Conservation (phyloP, 2,888 invertebrate species). For the Heliconius ethilla region DNA sequence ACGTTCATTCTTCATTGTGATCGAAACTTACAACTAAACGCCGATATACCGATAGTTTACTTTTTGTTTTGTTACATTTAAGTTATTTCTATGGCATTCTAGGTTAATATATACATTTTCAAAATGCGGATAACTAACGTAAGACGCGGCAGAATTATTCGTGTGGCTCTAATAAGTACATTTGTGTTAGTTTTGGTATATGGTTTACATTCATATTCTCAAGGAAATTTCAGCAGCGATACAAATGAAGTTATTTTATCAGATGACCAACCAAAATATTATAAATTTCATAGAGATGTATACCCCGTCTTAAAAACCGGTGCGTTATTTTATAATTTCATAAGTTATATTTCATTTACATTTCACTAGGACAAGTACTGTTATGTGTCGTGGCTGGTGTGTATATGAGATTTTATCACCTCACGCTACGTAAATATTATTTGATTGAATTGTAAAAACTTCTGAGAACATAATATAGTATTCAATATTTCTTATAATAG, state of each 20-base stretch:
- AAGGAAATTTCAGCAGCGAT: conserved; percentile 63
- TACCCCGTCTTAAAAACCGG: conserved; percentile 71
- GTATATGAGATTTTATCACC: conserved; percentile 41
- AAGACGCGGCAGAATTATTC: conserved; percentile 82
- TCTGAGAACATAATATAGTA: not conserved
- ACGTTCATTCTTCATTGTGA: conserved; percentile 20
- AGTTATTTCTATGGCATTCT: conserved; percentile 30
- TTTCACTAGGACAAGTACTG: conserved; percentile 46
- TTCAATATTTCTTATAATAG: not conserved
- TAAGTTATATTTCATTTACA: conserved; percentile 22
- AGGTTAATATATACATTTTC: not conserved
- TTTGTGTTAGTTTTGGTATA: conserved; percentile 84
- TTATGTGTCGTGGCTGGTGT: conserved; percentile 57
- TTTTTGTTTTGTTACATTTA: conserved; percentile 38
- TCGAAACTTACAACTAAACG: conserved; percentile 11
- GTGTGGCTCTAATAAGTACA: conserved; percentile 76
- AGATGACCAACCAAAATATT: conserved; percentile 55
- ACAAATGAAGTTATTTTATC: conserved; percentile 50
- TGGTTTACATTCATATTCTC: conserved; percentile 83
- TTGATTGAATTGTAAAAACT: conserved; percentile 22
- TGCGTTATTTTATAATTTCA: conserved; percentile 49
- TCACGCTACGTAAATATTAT: conserved; percentile 33
- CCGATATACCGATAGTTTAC: conserved; percentile 20
- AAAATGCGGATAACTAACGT: conserved; percentile 84
- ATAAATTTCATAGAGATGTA: conserved; percentile 66